Base-by-base conservation (phyloP, 1,140 invertebrate genomes). In the Micrasema longulum region DNA sequence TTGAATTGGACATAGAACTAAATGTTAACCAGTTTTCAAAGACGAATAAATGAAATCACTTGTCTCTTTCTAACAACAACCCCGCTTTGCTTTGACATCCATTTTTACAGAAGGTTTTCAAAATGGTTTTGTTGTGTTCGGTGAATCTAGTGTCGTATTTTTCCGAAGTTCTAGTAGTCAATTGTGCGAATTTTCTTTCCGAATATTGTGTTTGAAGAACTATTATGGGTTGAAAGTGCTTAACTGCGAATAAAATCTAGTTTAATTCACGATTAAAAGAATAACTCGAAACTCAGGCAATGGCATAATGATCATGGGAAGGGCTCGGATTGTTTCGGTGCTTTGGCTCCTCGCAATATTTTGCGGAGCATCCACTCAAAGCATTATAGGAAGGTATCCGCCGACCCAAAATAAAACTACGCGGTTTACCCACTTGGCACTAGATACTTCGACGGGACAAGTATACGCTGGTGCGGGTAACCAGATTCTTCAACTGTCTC, bases 381-480 rank as follows among this genome's bases (percentile, higher is more conserved):
- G 7, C 26, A 63, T 73, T 43, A 53, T 68, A 31, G 64, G 63
- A 20, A 38, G 71, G 50, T 66, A 57, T 26, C 66, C 57, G n/a
- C 67, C 71, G 26, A 73, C 71, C 7, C 67, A 66, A 7, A 69
- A 57, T 43, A 70, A 70, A 52, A 70, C 68, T 3, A 50, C 57
- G 23, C n/a, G 60, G 9, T 75, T 72, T 50, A 85, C 86, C 50
- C 87, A 88, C 72, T 77, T 88, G 16, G 85, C 82, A 2, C 83
- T 87, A 36, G 87, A 88, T 76, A 81, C 76, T 77, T 77, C 79
- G 12, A 83, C 83, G 69, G 87, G 94, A 31, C 94, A 92, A 78
- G 81, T 90, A 35, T 90, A 89, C 77, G 91, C 93, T 38, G 95
- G 93, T 12, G 95, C 93, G 12, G 88, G 93, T 57, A 97, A 98